These are phyloP conservation scores for Rhinatrema bivittatum DNA, from an alignment of 2,797 vertebrate genomes.

Conservation along the genomic window DNA sequence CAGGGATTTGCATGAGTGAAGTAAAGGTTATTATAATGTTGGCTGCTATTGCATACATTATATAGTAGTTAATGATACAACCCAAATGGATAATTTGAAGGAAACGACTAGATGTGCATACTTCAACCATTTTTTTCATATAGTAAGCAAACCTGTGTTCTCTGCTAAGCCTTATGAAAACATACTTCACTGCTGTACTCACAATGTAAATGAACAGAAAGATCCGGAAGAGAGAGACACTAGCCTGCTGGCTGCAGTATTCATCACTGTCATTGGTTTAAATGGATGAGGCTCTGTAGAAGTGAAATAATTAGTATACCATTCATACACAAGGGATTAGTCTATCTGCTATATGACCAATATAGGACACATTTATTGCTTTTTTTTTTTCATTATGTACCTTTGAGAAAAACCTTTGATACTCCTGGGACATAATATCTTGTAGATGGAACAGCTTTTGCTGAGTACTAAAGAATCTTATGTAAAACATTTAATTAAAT, in stretches of 20 bases:
- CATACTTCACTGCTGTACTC: conserved; percentile 9
- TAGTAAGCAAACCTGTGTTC: neutral
- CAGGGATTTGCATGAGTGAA: too few species aligned
- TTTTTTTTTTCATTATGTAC: too few species aligned
- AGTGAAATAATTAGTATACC: conserved; percentile 33
- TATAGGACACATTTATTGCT: too few species aligned
- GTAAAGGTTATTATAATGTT: too few species aligned
- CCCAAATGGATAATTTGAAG: too few species aligned
- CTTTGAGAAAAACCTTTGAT: too few species aligned
- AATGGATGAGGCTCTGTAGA: conserved; percentile 22
- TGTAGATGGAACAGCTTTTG: conserved; percentile 27
- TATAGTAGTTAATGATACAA: too few species aligned
- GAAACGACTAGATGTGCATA: too few species aligned
- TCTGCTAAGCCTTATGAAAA: neutral
- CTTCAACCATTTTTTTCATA: neutral
- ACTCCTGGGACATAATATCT: too few species aligned
- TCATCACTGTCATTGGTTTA: conserved; percentile 15
- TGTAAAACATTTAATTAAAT: conserved; percentile 28
- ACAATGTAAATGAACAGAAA: conserved; percentile 4
- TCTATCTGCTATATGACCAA: conserved; percentile 17
- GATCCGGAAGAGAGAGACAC: neutral
- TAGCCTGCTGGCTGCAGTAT: neutral
- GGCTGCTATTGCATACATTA: too few species aligned
- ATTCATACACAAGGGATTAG: conserved; percentile 26
- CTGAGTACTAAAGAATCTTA: conserved; percentile 19